These are phyloP conservation scores for Rhagonycha lutea DNA, from an alignment of 2,888 invertebrate genomes.

Conservation along the genomic window DNA sequence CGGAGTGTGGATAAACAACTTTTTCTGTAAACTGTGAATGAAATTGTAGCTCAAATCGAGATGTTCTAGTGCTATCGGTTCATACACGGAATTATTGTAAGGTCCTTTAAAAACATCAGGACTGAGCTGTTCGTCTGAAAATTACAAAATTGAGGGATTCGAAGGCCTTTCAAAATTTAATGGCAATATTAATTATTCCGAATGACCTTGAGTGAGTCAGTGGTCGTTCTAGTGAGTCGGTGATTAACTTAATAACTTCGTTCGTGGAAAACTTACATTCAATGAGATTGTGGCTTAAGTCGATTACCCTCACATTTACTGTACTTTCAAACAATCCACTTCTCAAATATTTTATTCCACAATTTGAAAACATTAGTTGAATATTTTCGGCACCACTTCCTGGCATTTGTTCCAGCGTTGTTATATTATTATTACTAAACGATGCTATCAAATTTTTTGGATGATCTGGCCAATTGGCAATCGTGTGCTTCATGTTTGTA, in stretches of 20 bases:
- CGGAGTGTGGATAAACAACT: conserved; percentile 68
- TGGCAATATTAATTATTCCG: too few relatives aligned
- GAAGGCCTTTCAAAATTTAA: background rate
- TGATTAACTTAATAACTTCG: background rate
- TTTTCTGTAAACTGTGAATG: conserved; percentile 64
- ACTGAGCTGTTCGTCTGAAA: conserved; percentile 62
- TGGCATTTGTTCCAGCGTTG: conserved; percentile 56
- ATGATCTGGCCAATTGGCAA: conserved; percentile 52
- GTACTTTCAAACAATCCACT: conserved; percentile 60
- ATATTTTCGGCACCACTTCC: conserved; percentile 54
- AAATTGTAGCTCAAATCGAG: conserved; percentile 67
- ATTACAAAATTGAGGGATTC: background rate
- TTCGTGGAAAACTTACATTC: conserved; percentile 53
- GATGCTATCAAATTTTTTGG: conserved; percentile 57
- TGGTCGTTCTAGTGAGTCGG: background rate
- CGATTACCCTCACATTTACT: conserved; percentile 59
- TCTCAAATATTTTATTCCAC: conserved; percentile 58
- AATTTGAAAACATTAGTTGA: conserved; percentile 60
- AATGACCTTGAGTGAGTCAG: background rate
- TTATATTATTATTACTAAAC: conserved; percentile 63
- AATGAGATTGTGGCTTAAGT: conserved; percentile 62
- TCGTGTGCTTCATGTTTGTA: conserved; percentile 38
- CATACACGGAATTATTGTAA: conserved; percentile 60
- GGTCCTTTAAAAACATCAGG: conserved; percentile 71
- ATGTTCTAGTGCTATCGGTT: conserved; percentile 63